These are phyloP conservation scores for Dendrolimus pini DNA, from an alignment of 2,888 invertebrate genomes.

Conservation along the genomic window DNA sequence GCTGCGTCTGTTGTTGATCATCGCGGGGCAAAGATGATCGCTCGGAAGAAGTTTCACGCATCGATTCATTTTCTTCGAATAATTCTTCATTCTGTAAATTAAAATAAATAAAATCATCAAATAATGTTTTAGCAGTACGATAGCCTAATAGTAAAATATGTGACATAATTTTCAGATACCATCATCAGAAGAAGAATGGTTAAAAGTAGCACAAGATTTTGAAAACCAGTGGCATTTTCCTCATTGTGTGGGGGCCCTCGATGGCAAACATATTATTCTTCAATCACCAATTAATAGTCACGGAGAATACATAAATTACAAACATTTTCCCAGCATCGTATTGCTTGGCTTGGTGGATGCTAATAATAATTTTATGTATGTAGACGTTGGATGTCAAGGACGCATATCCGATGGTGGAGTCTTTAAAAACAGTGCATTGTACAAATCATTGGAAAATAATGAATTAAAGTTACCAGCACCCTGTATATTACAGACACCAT, in stretches of 20 bases:
- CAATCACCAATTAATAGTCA: too few species aligned
- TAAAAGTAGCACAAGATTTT: conserved; percentile 5
- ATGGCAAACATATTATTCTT: conserved; percentile 15
- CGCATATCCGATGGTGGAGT: conserved; percentile 17
- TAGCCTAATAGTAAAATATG: too few species aligned
- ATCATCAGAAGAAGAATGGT: conserved; percentile 12
- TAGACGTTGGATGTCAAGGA: conserved; percentile 12
- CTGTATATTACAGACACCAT: conserved; percentile 20
- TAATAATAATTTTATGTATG: conserved; percentile 15
- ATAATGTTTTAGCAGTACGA: too few species aligned
- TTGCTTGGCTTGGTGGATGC: conserved; percentile 8
- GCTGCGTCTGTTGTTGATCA: too few species aligned
- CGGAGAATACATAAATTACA: conserved; percentile 5
- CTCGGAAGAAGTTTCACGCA: too few species aligned
- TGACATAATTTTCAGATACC: conserved; percentile 15
- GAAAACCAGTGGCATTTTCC: conserved; percentile 15
- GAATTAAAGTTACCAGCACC: conserved; percentile 12
- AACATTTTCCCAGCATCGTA: conserved; percentile 5
- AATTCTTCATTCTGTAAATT: too few species aligned
- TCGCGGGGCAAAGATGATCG: too few species aligned
- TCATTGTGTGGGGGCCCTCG: conserved; percentile 12
- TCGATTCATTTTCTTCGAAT: too few species aligned
- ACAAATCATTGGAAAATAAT: conserved; percentile 13
- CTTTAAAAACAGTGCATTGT: conserved; percentile 16
- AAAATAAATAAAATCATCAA: too few species aligned